These are phyloP conservation scores for Ptilodon capucinus DNA, from an alignment of 2,888 invertebrate genomes.

Conservation along the genomic window DNA sequence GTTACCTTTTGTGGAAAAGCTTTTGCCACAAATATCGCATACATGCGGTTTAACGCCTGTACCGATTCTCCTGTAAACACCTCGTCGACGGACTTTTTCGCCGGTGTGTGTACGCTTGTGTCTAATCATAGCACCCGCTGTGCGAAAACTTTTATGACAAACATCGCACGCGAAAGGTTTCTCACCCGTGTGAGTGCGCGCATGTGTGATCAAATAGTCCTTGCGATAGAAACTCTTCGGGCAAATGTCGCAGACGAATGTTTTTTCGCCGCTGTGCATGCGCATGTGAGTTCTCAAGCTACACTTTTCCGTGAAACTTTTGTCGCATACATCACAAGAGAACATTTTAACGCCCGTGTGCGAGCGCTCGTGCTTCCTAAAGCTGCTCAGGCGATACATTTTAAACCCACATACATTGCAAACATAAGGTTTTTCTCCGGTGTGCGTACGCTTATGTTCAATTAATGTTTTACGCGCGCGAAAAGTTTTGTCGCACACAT, in stretches of 20 bases:
- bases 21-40: neutral
- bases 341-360: neutral
- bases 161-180: neutral
- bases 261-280: conserved; percentile 3
- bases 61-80: no score
- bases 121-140: neutral
- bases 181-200: neutral
- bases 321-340: neutral
- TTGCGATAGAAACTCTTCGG: conserved; percentile 5
- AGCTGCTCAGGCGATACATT: no score
- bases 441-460: no score
- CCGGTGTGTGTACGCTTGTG: no score
- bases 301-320: neutral
- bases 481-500: no score
- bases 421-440: neutral
- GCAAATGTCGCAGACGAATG: conserved; percentile 8
- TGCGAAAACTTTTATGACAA: neutral
- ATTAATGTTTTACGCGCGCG: no score
- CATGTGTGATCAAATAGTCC: neutral
- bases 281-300: neutral
- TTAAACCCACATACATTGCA: no score
- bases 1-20: neutral
- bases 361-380: neutral
- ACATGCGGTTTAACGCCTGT: neutral
- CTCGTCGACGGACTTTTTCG: no score